Evolutionary conservation across 2,888 invertebrate genomes (phyloP).

Genomic region (Cerastis leucographa): DNA sequence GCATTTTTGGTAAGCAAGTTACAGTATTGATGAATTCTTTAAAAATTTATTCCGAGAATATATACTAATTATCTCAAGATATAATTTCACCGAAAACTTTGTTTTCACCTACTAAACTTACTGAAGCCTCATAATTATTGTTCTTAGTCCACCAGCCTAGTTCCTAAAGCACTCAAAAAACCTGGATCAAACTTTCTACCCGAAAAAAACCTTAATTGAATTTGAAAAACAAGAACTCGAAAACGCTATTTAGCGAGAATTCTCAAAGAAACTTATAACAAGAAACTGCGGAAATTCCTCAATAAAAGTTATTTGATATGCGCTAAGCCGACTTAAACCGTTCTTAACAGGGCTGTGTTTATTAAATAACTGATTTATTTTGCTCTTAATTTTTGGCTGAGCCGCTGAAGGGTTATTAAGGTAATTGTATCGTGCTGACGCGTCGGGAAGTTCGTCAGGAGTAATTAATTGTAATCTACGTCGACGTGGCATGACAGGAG

Average conservation of each 20-base stretch:
- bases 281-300: constrained; percentile 44
- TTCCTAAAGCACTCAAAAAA: neutral
- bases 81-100: neutral
- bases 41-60: neutral
- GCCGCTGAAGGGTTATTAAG: constrained; percentile 51
- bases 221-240: constrained; percentile 15
- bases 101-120: neutral
- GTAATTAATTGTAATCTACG: constrained; percentile 66
- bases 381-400: constrained; percentile 51
- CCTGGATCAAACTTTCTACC: neutral
- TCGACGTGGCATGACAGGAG: constrained; percentile 27
- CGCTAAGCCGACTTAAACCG: constrained; percentile 37
- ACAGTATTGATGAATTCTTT: neutral
- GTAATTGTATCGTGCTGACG: constrained; percentile 62
- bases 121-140: neutral
- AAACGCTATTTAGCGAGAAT: constrained; percentile 48
- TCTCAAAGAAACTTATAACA: constrained; percentile 42
- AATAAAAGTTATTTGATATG: constrained; percentile 54
- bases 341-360: constrained; percentile 37
- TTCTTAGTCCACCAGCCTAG: neutral
- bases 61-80: neutral
- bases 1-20: neutral
- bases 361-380: constrained; percentile 53
- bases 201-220: constrained; percentile 18
- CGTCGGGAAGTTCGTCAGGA: constrained; percentile 49